Evolutionary conservation across 2,888 invertebrate species (phyloP).

Genomic region (Spodoptera picta): DNA sequence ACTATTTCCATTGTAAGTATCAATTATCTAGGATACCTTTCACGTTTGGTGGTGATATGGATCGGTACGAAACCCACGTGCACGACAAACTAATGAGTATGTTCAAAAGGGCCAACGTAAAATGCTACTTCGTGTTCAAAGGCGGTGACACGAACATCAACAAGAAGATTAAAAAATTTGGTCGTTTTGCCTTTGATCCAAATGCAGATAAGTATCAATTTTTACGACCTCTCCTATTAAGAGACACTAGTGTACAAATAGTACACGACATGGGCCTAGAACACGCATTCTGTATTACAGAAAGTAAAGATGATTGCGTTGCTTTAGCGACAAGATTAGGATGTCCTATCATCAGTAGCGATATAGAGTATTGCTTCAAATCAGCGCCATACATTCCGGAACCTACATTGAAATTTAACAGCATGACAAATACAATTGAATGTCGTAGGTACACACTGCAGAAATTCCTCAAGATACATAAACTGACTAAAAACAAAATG

Average conservation of each 20-base stretch:
- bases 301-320: slow-evolving; percentile 63
- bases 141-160: slow-evolving; percentile 58
- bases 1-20: slow-evolving; percentile 60
- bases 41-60: slow-evolving; percentile 62
- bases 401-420: slow-evolving; percentile 36
- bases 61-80: slow-evolving; percentile 59
- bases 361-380: slow-evolving; percentile 64
- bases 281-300: slow-evolving; percentile 58
- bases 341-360: slow-evolving; percentile 64
- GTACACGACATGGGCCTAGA: slow-evolving; percentile 63
- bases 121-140: slow-evolving; percentile 66
- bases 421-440: slow-evolving; percentile 18
- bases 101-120: slow-evolving; percentile 63
- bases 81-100: slow-evolving; percentile 46
- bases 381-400: slow-evolving; percentile 60
- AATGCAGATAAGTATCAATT: not conserved
- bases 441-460: slow-evolving; percentile 54
- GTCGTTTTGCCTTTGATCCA: slow-evolving; percentile 5
- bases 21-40: slow-evolving; percentile 41
- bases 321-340: slow-evolving; percentile 61
- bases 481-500: slow-evolving; percentile 52
- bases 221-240: slow-evolving; percentile 55
- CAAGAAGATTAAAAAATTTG: slow-evolving; percentile 30
- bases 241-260: slow-evolving; percentile 58
- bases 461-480: slow-evolving; percentile 51